Base-by-base conservation (phyloP, 2,113 vertebrate species). In the Sarotherodon lohbergeri region DNA sequence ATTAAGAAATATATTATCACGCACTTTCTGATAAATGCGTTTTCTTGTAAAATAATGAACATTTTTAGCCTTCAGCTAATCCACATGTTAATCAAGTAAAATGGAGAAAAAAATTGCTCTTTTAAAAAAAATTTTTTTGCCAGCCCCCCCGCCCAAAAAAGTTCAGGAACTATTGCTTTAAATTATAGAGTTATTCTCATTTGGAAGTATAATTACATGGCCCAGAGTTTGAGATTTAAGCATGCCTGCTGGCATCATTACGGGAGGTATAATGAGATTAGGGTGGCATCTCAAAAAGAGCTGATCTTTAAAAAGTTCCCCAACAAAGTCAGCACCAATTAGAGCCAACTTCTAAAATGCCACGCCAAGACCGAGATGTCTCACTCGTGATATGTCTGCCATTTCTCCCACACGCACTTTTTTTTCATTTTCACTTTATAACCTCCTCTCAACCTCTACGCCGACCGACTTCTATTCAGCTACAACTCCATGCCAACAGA, bases 291-390 rank as follows among this genome's bases (percentile, higher is more conserved):
- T 84, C 22, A 39, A 43, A 78, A 86, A 83, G 80, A 80, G 80
- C 85, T 92, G 88, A 86, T 93, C 87, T 91, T 91, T 91, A 63
- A 83, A 86, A 89, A 89, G 66, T 86, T 86, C 41, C 43, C 32
- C 3, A 55, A 78, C 61, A 73, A 90, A 89, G 86, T 90, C 76
- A 9, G 13, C 9, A 85, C 89, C 84, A 88, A 91, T 93, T 91
- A 92, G 63, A 86, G 55, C 4, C 81, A 9, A 54, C 80, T 84
- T 81, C 54, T 11, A 32, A 94, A 94, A 93, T 90, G 86, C 86
- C 89, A 85, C 14, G 48, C 6, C n/a, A 46, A 55, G 83, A 80
- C 43, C 12, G 6, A 71, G 66, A 36, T 29, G 66, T 52, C 80
- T 59, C 3, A 11, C 83, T 84, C 7, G 2, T 78, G 59, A 78